Percentiles rank a stretch among this genome's conserved stretches.
Evolutionary conservation across 2,797 vertebrate genomes (phyloP).

Genomic region (Sebastiscus albofasciatus): DNA sequence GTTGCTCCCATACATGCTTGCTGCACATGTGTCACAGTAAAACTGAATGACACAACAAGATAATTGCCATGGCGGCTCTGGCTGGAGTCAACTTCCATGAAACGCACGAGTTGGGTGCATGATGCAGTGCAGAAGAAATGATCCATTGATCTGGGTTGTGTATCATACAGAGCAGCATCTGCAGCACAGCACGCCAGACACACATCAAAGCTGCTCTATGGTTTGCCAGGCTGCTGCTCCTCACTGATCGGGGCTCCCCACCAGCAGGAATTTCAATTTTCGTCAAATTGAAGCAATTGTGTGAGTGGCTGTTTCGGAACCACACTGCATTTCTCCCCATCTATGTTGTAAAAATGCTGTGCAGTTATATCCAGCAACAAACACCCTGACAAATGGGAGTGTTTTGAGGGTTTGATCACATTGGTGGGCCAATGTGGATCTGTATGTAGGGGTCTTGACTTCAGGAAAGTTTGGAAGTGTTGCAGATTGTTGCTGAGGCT

Average conservation of each 20-base stretch:
- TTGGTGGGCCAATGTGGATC: not conserved
- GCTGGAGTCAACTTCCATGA: not conserved
- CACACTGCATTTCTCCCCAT: not conserved
- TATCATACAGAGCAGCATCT: conserved; percentile 57
- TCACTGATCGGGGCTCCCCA: conserved; percentile 8
- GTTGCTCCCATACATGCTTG: not conserved
- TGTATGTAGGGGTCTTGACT: not conserved
- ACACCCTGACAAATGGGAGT: not conserved
- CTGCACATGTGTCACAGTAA: not conserved
- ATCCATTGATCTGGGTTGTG: conserved; percentile 35
- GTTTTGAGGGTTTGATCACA: not conserved
- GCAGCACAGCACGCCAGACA: conserved; percentile 50
- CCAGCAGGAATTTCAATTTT: conserved; percentile 16
- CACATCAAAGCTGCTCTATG: conserved; percentile 44
- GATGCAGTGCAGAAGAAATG: conserved; percentile 18
- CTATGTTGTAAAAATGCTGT: not conserved
- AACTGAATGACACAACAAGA: not conserved
- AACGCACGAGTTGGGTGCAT: not conserved
- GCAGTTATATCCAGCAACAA: not conserved
- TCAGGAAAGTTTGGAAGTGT: not conserved
- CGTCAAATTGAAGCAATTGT: conserved; percentile 1
- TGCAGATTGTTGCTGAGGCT: not conserved
- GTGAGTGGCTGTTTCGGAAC: not conserved
- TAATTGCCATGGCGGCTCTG: not conserved
- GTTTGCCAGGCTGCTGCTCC: conserved; percentile 21